These are phyloP conservation scores for Ancistrus triradiatus DNA, from an alignment of 2,113 vertebrate genomes.

Conservation along the genomic window DNA sequence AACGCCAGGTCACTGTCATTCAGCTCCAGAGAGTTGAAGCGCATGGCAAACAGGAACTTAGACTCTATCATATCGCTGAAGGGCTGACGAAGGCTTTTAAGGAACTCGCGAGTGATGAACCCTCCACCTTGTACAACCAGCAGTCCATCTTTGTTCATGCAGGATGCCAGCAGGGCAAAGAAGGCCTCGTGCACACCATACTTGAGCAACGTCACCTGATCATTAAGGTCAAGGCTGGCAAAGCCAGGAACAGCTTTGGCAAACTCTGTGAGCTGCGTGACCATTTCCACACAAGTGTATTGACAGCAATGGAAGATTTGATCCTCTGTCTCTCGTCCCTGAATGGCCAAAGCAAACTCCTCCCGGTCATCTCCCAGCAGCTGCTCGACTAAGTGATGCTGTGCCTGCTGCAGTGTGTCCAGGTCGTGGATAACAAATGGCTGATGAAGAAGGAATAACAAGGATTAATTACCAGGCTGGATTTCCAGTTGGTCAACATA, in stretches of 20 bases:
- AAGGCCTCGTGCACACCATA: constrained; percentile 96
- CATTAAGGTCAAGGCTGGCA: constrained; percentile 82
- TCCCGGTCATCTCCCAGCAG: constrained; percentile 73
- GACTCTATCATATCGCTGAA: constrained; percentile 98
- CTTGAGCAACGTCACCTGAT: constrained; percentile 89
- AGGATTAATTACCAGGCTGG: not conserved
- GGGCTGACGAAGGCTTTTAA: constrained; percentile 89
- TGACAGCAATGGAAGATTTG: constrained; percentile 96
- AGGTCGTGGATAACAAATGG: constrained; percentile 79
- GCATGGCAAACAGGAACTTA: constrained; percentile 97
- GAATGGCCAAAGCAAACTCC: constrained; percentile 51
- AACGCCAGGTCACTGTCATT: constrained; percentile 94
- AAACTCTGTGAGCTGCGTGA: constrained; percentile 92
- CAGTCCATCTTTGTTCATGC: constrained; percentile 98
- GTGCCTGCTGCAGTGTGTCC: constrained; percentile 91
- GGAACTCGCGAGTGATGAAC: constrained; percentile 94
- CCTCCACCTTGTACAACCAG: constrained; percentile 88
- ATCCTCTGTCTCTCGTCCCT: constrained; percentile 64
- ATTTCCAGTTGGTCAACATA: too few species aligned
- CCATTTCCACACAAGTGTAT: constrained; percentile 84
- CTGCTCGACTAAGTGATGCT: constrained; percentile 87
- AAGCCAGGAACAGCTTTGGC: constrained; percentile 94
- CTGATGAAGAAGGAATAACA: constrained; percentile 46
- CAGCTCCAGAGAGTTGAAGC: constrained; percentile 90
- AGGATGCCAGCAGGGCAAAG: constrained; percentile 90